Evolutionary conservation across 1,140 invertebrate genomes (phyloP), one percentile per base, ranked within the genome.

Genomic region (Lucilia sericata): DNA sequence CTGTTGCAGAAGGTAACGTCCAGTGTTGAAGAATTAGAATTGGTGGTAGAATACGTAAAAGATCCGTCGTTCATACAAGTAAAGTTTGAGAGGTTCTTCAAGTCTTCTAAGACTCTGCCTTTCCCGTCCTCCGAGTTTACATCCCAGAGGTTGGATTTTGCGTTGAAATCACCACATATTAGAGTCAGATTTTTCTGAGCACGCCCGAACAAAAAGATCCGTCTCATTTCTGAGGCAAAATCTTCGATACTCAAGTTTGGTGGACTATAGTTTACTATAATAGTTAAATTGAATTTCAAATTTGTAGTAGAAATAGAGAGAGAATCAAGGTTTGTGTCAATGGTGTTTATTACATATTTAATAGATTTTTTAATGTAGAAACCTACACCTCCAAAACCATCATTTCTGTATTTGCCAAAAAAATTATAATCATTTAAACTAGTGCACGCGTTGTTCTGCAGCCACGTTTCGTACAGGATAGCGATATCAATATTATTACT

Each of bases 341-440:
- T 25, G 8, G 1, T 78, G 5, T 19, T 13, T 8, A 82, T 8
- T 25, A 3, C 21, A 12, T 21, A 82, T 21, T 9, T 55, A 5
- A 82, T 55, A 30, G 21, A 10, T 60, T 17, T 21, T 21, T 12
- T 14, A 8, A 82, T 51, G 19, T 82, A 82, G 9, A 83, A 25
- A 17, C 70, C 82, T 3, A 83, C 60, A 14, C 82, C 82, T 2
- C 82, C 70, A 30, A 65, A 83, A 13, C 82, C 82, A 36, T 83
- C 82, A 21, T 9, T 8, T 83, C 82, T 83, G 17, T 83, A 21
- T 42, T 74, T 83, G n/a, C 14, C 9, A 17, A 74, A n/a, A 49
- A 83, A 83, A 36, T 83, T 83, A 13, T 74, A 83, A 36, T 74
- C 42, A 10, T n/a, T 8, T 14, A 74, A 4, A 13, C 47, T 83